phyloP scores from a whole-genome alignment of 2,113 vertebrate genomes.

The Carassius auratus region DNA sequence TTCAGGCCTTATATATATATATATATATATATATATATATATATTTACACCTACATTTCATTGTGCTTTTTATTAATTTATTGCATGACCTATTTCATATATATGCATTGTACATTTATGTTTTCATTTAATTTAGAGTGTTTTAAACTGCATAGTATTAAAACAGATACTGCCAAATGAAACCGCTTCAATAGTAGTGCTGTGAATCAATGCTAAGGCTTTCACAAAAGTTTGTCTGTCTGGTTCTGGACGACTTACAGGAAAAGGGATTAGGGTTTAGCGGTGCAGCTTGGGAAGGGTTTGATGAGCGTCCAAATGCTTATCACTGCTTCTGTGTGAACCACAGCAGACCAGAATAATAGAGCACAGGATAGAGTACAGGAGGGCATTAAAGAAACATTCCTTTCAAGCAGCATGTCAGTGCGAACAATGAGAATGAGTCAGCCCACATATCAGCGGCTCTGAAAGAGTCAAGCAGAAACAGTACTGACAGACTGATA shows the following conservation, averaged over 20 bases:
- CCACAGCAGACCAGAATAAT: not conserved
- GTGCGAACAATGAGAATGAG: not conserved
- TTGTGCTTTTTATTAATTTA: not conserved
- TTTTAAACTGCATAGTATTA: not conserved
- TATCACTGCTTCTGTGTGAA: not conserved
- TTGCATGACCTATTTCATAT: not conserved
- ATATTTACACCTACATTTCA: not conserved
- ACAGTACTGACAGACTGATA: not conserved
- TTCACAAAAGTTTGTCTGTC: no score
- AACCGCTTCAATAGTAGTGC: accelerated
- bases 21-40: no score
- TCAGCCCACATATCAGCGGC: not conserved
- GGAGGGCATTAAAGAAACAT: not conserved
- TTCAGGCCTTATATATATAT: not conserved
- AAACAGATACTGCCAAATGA: no score
- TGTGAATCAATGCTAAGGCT: not conserved
- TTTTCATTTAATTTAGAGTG: not conserved
- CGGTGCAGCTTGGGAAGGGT: not conserved
- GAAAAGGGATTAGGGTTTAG: slow-evolving; percentile 11
- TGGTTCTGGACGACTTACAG: no score
- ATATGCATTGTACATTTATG: not conserved
- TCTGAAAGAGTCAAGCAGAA: not conserved
- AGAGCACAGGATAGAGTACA: no score
- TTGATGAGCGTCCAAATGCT: not conserved
- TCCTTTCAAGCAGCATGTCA: not conserved